Conservation (phyloP, 2,888 invertebrate genomes). For the Aspidiotus rigidus region DNA sequence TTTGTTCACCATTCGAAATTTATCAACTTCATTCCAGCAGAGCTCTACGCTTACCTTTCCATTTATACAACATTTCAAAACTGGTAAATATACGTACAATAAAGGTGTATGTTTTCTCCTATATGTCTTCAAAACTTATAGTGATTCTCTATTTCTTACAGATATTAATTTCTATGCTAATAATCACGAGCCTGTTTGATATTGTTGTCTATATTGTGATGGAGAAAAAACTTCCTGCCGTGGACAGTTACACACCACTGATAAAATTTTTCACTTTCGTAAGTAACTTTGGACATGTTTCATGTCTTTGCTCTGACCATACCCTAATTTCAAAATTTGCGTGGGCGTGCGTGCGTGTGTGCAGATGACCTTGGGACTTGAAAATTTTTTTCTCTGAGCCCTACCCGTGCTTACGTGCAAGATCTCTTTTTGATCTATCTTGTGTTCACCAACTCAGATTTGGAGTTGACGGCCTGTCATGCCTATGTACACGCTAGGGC, state of each 20-base stretch:
- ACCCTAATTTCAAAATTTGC: too few relatives aligned
- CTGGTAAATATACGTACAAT: constrained; percentile 41
- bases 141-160: constrained; percentile 18
- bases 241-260: constrained; percentile 67
- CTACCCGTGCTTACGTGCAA: too few relatives aligned
- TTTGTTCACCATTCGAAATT: constrained; percentile 62
- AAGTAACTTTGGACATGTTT: constrained; percentile 47
- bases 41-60: constrained; percentile 61
- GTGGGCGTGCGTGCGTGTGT: too few relatives aligned
- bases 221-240: constrained; percentile 42
- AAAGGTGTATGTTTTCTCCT: too few relatives aligned
- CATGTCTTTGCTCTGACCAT: too few relatives aligned
- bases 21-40: constrained; percentile 68
- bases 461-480: too few relatives aligned
- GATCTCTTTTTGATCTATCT: too few relatives aligned
- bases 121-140: too few relatives aligned
- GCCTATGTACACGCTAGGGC: too few relatives aligned
- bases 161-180: constrained; percentile 52
- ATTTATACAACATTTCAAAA: constrained; percentile 64
- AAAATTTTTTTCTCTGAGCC: too few relatives aligned
- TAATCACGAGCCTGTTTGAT: constrained; percentile 60
- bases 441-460: too few relatives aligned
- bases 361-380: too few relatives aligned
- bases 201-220: constrained; percentile 44
- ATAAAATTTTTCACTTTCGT: constrained; percentile 72